phyloP scores from a whole-genome alignment of 2,888 invertebrate genomes.

The Sesia bembeciformis region DNA sequence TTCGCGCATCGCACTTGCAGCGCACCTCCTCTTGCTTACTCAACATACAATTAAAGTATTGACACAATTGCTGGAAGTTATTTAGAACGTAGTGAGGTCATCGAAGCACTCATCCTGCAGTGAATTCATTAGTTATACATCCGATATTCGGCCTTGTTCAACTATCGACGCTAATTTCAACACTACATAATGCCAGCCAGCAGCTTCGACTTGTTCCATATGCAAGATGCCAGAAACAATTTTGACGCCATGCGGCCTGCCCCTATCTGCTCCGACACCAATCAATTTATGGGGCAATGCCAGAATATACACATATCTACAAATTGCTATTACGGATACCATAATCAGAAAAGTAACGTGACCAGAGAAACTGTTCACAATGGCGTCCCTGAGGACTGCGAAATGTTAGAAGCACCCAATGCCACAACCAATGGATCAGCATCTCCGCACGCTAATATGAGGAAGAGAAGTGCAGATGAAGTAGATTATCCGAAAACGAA shows the following conservation, averaged over 20 bases:
- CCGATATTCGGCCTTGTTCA: neutral
- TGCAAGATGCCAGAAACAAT: slow-evolving; percentile 62
- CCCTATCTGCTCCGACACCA: slow-evolving; percentile 49
- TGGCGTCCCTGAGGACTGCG: slow-evolving; percentile 33
- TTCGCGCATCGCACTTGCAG: neutral
- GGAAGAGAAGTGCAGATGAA: slow-evolving; percentile 58
- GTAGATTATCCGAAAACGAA: slow-evolving; percentile 47
- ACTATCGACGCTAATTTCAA: neutral
- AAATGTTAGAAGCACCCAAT: slow-evolving; percentile 48
- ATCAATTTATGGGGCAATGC: slow-evolving; percentile 51
- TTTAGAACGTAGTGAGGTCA: neutral
- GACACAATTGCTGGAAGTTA: neutral
- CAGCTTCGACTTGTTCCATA: slow-evolving; percentile 47
- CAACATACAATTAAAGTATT: neutral
- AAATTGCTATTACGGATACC: slow-evolving; percentile 71
- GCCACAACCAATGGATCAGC: slow-evolving; percentile 13
- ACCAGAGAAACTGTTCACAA: slow-evolving; percentile 6
- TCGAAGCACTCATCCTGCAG: neutral
- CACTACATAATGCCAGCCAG: slow-evolving; percentile 52
- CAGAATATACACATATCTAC: slow-evolving; percentile 64
- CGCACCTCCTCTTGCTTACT: neutral
- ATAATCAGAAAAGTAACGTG: slow-evolving; percentile 37
- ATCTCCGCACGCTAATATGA: slow-evolving; percentile 29
- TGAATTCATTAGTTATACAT: neutral
- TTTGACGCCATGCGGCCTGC: slow-evolving; percentile 61